Conservation (phyloP, 2,113 vertebrate species). For the Pterocles orientalis region DNA sequence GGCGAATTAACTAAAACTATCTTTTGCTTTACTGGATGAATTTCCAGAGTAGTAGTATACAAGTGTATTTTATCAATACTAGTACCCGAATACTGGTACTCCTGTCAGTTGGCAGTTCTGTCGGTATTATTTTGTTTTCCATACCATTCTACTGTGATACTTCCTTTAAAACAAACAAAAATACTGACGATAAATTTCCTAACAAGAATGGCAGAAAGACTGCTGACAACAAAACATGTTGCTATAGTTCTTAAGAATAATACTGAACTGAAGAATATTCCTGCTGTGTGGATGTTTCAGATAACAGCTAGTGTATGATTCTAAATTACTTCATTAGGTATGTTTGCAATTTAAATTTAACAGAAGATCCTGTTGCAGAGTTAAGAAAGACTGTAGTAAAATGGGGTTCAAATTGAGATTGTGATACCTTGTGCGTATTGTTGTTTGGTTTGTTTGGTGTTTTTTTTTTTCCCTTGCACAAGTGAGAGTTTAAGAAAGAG, state of each 20-base stretch:
- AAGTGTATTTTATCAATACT: background rate
- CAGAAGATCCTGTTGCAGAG: background rate
- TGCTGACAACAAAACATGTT: background rate
- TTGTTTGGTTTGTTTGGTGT: background rate
- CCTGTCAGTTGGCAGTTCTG: background rate
- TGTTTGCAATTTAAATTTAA: background rate
- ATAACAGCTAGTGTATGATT: background rate
- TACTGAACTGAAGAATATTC: background rate
- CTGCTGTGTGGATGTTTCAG: background rate
- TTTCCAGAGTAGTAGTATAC: background rate
- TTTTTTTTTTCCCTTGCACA: background rate
- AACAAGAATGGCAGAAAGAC: background rate
- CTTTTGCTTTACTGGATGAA: background rate
- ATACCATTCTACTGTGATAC: rapidly evolving
- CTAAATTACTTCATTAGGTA: background rate
- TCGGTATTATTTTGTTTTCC: background rate
- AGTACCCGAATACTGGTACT: background rate
- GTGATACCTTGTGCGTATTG: background rate
- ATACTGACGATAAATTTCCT: background rate
- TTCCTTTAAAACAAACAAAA: background rate
- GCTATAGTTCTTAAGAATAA: background rate
- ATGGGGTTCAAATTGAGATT: background rate
- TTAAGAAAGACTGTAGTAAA: background rate
- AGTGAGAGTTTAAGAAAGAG: background rate
- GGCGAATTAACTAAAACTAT: background rate